Conservation (phyloP, 2,888 invertebrate genomes). For the Gryllus longicercus region DNA sequence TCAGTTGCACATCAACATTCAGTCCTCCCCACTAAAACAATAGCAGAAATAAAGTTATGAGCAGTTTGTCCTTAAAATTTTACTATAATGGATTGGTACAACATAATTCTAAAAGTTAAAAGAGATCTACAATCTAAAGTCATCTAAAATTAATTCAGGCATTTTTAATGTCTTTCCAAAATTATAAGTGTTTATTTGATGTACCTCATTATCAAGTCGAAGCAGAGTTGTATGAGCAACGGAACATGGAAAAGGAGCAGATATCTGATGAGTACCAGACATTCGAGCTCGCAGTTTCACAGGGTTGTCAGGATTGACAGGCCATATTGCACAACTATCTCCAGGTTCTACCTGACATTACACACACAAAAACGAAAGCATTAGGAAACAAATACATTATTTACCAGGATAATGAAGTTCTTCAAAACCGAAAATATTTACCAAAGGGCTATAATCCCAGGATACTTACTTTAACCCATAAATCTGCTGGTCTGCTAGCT, state of each 20-base stretch:
- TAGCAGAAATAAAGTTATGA: no score
- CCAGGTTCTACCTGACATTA: conserved; percentile 51
- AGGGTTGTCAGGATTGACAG: conserved; percentile 58
- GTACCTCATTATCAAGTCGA: conserved; percentile 72
- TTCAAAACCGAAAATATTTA: neutral
- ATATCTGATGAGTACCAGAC: conserved; percentile 59
- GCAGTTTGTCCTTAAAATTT: no score
- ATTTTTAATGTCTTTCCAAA: no score
- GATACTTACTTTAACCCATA: conserved; percentile 57
- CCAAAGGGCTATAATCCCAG: neutral
- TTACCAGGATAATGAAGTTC: neutral
- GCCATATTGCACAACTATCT: conserved; percentile 83
- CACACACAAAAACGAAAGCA: neutral
- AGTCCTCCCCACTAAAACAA: conserved; percentile 68
- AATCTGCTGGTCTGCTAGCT: conserved; percentile 67
- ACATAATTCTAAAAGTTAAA: no score
- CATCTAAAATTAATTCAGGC: no score
- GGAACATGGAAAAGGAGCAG: conserved; percentile 80
- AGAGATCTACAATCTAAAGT: no score
- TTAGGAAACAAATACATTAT: no score
- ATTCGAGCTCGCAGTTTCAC: conserved; percentile 60
- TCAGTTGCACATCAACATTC: conserved; percentile 83
- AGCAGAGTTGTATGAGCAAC: conserved; percentile 80
- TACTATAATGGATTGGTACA: no score
- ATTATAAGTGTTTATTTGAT: neutral